Base-by-base conservation (phyloP, 2,888 invertebrate species). In the Caenorhabditis parvicauda region DNA sequence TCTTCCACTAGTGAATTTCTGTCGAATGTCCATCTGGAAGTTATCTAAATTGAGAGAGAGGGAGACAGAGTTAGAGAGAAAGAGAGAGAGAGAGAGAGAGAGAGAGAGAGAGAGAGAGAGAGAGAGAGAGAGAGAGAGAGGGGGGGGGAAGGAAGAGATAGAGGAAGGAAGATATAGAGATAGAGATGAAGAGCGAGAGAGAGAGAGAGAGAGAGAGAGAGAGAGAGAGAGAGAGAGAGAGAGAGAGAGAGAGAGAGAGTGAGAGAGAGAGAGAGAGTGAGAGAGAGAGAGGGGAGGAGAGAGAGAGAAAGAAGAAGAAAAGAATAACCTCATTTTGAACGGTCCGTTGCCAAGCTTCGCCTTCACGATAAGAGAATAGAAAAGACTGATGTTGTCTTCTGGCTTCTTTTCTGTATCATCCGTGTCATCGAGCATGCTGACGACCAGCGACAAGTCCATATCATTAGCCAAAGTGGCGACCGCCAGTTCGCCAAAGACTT, bases 381-480 rank as follows among this genome's bases (percentile, higher is more conserved):
- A 50, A 25, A 21, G 1, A 19, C 27, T 43, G 9, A 56, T 56
- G 3, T 35, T 44, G 9, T 45, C 44, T 35, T 52, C 49, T 21
- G 24, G 49, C 7, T 44, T 24, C 7, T 59, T 59, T 28, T 64
- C 56, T n/a, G n/a, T n/a, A n/a, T n/a, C n/a, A 1, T 42, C 51
- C 2, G 12, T 55, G 25, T 51, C 37, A 42, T 58, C 52, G 2
- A 64, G 41, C 61, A 39, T 68, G 60, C 76, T 78, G 69, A 95
- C 86, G 70, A 94, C 85, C 76, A 94, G 89, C 14, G 92, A 93
- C 67, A 96, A 87, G 80, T 94, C 93, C 65, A 95, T 87, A 83
- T 96, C 95, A 83, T 94, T 90, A 75, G 91, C 90, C 80, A 90
- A 86, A 54, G 91, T 85, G 74, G 89, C 88, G 45, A 96, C 85